phyloP scores from a whole-genome alignment of 2,888 invertebrate species.

The Protula sp. region DNA sequence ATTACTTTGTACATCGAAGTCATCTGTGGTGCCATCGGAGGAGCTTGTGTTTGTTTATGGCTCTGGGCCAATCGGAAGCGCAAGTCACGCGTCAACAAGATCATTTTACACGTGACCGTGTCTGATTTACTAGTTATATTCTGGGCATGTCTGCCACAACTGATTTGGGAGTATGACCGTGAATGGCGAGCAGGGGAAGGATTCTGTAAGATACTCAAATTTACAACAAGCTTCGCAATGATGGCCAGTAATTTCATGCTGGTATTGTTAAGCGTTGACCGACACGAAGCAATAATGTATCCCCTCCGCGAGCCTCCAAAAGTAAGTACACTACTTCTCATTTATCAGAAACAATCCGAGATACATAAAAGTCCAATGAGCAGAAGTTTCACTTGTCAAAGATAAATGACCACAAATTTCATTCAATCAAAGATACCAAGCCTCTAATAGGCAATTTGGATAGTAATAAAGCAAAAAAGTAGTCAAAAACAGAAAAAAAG shows the following conservation, averaged over 20 bases:
- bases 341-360: too few relatives aligned
- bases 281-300: conserved; percentile 50
- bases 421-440: too few relatives aligned
- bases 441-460: too few relatives aligned
- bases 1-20: conserved; percentile 37
- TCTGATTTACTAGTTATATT: conserved; percentile 49
- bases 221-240: conserved; percentile 46
- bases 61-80: conserved; percentile 35
- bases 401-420: too few relatives aligned
- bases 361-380: too few relatives aligned
- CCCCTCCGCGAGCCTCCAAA: conserved; percentile 43
- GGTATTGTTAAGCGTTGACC: conserved; percentile 50
- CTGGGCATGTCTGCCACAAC: conserved; percentile 39
- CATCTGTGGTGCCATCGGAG: conserved; percentile 38
- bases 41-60: conserved; percentile 41
- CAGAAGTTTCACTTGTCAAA: too few relatives aligned
- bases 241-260: conserved; percentile 50
- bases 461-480: too few relatives aligned
- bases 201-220: conserved; percentile 49
- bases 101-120: conserved; percentile 49
- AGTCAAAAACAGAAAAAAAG: too few relatives aligned
- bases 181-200: conserved; percentile 46
- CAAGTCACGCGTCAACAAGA: conserved; percentile 41
- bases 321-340: too few relatives aligned
- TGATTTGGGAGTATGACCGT: conserved; percentile 29